Base-by-base conservation (phyloP, 2,797 vertebrate species). In the Hylomyscus alleni region DNA sequence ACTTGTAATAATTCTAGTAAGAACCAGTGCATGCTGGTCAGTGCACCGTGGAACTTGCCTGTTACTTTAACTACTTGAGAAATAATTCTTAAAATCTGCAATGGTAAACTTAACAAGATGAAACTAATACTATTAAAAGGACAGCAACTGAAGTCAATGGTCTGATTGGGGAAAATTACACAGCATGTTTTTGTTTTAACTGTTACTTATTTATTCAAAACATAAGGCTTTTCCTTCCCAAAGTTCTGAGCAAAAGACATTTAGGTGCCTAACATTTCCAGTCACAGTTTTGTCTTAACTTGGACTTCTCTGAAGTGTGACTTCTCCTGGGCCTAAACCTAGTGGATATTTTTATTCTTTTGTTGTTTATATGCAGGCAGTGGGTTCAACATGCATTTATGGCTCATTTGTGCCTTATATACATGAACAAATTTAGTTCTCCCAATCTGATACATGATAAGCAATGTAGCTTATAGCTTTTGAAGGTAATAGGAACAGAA, bases 311-410 rank as follows among this genome's bases (percentile, higher is more conserved):
- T 94, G n/a, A 7, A 58, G 20, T 72, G 8, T 84, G 29, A 87
- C 12, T 72, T 85, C 50, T 84, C 65, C 44, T 4, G 77, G 26
- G 67, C 22, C 77, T 73, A 92, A 88, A 52, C 75, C 89, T 80
- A 72, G 2, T 54, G 34, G 22, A 54, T 54, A 89, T 44, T 95
- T 96, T 82, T 92, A 56, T 40, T 81, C 72, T 17, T 86, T 60
- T 75, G 17, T 60, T 81, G 11, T n/a, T 96, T 96, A 58, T 40
- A 67, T 90, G 77, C 29, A 95, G 58, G 34, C 54, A 96, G 20
- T n/a, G 10, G 9, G 60, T 73, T 81, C n/a, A 84, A 77, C 26
- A 73, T 12, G 1, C 17, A 37, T 13, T 17, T 73, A 44, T 34
- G 56, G 81, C 72, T 82, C 67, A 83, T 17, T 6, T 78, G 11